phyloP scores from a whole-genome alignment of 1,140 invertebrate genomes.

The Bombus vancouverensis region DNA sequence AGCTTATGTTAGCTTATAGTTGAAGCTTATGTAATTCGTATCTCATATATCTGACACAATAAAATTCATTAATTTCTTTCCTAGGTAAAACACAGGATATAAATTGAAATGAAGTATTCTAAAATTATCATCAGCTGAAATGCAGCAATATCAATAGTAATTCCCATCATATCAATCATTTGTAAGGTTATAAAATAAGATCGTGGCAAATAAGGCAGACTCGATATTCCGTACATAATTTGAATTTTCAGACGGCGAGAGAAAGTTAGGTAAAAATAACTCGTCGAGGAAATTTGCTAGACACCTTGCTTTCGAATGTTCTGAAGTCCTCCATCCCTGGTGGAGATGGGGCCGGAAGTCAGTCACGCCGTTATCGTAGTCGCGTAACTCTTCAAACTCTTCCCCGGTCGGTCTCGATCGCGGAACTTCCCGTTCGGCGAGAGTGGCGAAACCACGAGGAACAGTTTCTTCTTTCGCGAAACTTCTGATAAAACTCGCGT shows the following conservation, averaged over 20 bases:
- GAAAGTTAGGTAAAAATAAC: not conserved
- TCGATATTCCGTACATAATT: not conserved
- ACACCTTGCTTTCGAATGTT: conserved; percentile 22
- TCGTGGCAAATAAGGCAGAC: not conserved
- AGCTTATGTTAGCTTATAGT: too few relatives aligned
- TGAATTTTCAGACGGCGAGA: not conserved
- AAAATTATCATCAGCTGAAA: not conserved
- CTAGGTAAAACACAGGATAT: too few relatives aligned
- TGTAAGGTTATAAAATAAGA: not conserved
- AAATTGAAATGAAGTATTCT: not conserved
- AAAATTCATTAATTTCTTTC: too few relatives aligned
- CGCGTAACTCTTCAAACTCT: conserved; percentile 23
- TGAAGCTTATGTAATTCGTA: too few relatives aligned
- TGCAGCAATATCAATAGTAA: not conserved
- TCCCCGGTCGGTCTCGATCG: conserved; percentile 28
- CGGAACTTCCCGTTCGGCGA: conserved; percentile 11
- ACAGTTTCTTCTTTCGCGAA: conserved; percentile 33
- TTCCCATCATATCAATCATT: not conserved
- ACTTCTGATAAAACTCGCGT: conserved; percentile 38
- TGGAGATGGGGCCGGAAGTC: conserved; percentile 39
- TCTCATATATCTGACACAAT: too few relatives aligned
- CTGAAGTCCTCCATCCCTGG: conserved; percentile 37
- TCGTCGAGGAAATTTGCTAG: conserved; percentile 20
- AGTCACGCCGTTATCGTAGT: conserved; percentile 43
- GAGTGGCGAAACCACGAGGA: conserved; percentile 30